Evolutionary conservation across 2,888 invertebrate genomes (phyloP).

Genomic region (Dryobota labecula): DNA sequence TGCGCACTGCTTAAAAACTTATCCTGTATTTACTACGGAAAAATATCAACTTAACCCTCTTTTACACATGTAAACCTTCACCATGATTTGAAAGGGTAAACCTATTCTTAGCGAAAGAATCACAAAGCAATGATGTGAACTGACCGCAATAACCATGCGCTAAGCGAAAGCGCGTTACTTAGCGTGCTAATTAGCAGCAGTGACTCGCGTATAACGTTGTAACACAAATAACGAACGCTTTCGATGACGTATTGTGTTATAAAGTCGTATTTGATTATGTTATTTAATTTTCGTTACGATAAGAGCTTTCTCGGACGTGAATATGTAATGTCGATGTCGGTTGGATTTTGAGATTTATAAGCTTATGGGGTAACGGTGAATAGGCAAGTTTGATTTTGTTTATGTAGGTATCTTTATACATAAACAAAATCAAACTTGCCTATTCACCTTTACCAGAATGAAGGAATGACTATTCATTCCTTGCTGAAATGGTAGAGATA

Average conservation of each 20-base stretch:
- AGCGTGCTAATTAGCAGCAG: constrained; percentile 36
- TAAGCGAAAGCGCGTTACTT: constrained; percentile 35
- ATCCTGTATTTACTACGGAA: neutral
- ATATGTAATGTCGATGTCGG: constrained; percentile 5
- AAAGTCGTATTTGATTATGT: constrained; percentile 18
- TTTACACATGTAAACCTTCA: constrained; percentile 11
- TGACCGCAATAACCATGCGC: constrained; percentile 45
- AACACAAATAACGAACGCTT: constrained; percentile 33
- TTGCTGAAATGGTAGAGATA: neutral
- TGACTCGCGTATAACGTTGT: constrained; percentile 39
- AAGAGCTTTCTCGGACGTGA: constrained; percentile 33
- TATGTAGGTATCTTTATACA: too few relatives aligned
- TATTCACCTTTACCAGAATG: too few relatives aligned
- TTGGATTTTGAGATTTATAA: neutral
- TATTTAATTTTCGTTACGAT: constrained; percentile 37
- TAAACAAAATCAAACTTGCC: too few relatives aligned
- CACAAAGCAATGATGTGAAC: constrained; percentile 43
- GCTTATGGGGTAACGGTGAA: constrained; percentile 10
- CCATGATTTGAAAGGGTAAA: constrained; percentile 24
- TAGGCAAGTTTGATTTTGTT: constrained; percentile 1
- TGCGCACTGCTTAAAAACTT: too few relatives aligned
- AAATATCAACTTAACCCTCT: neutral
- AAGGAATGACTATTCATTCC: neutral
- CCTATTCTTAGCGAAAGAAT: constrained; percentile 43
- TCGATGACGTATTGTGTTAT: constrained; percentile 39